These are phyloP conservation scores for Rhinopomastus cyanomelas DNA, from an alignment of 2,113 vertebrate species.

Conservation along the genomic window DNA sequence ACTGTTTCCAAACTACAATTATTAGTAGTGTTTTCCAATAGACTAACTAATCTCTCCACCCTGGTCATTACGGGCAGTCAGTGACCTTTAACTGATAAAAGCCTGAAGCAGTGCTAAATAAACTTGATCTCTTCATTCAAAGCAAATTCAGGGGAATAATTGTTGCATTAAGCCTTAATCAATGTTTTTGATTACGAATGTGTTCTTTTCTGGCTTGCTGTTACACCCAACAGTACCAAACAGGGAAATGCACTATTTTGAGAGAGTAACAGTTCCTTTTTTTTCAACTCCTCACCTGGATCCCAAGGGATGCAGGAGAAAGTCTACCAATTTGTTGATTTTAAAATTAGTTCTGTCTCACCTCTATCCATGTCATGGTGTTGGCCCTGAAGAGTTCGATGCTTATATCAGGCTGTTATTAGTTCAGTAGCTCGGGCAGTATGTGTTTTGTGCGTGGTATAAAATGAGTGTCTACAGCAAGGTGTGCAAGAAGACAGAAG, in stretches of 20 bases:
- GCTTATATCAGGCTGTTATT: background rate
- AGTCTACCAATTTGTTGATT: background rate
- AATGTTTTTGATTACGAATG: constrained; percentile 6
- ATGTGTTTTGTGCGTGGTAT: background rate
- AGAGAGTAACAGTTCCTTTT: background rate
- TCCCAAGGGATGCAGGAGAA: background rate
- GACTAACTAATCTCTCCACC: background rate
- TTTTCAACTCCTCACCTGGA: background rate
- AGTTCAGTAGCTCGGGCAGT: background rate
- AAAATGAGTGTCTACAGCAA: background rate
- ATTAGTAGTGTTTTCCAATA: background rate
- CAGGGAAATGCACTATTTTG: background rate
- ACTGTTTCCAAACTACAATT: background rate
- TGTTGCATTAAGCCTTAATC: background rate
- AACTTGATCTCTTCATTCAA: background rate
- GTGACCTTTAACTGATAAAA: constrained; percentile 20
- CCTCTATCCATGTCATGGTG: background rate
- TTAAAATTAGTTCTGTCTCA: background rate
- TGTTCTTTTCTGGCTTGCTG: background rate
- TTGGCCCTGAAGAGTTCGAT: background rate
- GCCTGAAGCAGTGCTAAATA: background rate
- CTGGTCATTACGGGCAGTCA: background rate
- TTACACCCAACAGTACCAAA: background rate
- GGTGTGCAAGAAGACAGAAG: background rate
- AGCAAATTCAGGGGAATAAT: constrained; percentile 1